phyloP scores from a whole-genome alignment of 2,113 vertebrate species.

The Illadopsis cleaveri region DNA sequence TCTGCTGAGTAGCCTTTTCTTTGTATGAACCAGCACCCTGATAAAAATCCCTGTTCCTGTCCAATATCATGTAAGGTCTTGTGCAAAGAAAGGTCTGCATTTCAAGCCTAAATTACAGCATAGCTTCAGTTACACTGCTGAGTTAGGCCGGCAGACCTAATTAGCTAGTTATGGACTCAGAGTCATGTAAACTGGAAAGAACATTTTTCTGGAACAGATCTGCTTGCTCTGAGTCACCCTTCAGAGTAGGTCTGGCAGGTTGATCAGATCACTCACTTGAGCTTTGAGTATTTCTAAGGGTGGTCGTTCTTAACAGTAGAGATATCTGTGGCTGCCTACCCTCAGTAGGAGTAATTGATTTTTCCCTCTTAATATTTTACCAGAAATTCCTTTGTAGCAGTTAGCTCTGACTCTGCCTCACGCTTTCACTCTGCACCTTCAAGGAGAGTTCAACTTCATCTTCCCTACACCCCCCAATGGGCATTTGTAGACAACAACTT shows the following conservation, averaged over 20 bases:
- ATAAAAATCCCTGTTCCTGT: neutral
- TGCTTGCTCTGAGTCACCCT: neutral
- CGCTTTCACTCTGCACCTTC: neutral
- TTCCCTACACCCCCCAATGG: accelerated
- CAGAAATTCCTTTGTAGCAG: neutral
- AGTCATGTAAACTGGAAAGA: neutral
- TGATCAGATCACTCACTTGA: accelerated
- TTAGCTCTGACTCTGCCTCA: neutral
- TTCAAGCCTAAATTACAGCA: neutral
- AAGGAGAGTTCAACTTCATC: neutral
- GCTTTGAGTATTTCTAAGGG: neutral
- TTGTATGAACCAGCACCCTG: neutral
- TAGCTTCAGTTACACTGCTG: neutral
- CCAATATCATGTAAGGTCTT: neutral
- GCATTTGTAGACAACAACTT: neutral
- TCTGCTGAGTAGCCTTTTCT: neutral
- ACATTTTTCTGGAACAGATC: neutral
- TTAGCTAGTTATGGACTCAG: neutral
- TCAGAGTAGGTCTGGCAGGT: neutral
- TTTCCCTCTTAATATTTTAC: neutral
- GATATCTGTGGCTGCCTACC: neutral
- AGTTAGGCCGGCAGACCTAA: neutral
- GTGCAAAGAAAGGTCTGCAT: neutral
- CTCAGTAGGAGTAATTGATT: neutral
- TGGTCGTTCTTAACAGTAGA: neutral